A percentile compares a stretch with the other conserved stretches of the same genome.
These are phyloP conservation scores for Stenichneumon culpator DNA, from an alignment of 2,888 invertebrate species.

Conservation along the genomic window DNA sequence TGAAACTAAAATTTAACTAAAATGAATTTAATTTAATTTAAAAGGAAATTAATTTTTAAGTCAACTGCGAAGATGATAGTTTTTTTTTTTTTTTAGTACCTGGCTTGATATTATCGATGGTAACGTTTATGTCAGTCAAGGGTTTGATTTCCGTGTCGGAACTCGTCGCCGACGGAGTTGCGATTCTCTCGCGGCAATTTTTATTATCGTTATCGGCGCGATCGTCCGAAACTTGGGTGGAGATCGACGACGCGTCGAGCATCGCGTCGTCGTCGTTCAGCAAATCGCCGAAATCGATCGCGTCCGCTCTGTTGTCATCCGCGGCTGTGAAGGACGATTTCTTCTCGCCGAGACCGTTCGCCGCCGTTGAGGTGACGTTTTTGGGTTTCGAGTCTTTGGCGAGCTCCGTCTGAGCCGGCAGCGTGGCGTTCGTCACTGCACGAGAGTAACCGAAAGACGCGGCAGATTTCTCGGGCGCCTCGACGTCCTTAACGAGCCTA, in stretches of 20 bases:
- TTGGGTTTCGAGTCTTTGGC: slow-evolving; percentile 6
- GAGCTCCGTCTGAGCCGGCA: neutral
- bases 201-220: slow-evolving; percentile 13
- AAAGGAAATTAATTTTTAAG: too few species aligned
- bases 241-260: slow-evolving; percentile 53
- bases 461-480: neutral
- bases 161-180: slow-evolving; percentile 44
- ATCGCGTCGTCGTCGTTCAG: slow-evolving; percentile 65
- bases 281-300: slow-evolving; percentile 54
- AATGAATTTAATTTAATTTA: too few species aligned
- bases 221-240: slow-evolving; percentile 31
- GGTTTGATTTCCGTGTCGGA: slow-evolving; percentile 85
- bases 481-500: slow-evolving; percentile 22
- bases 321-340: slow-evolving; percentile 6
- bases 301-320: slow-evolving; percentile 40
- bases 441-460: neutral
- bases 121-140: slow-evolving; percentile 90
- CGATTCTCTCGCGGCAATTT: slow-evolving; percentile 26
- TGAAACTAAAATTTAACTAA: too few species aligned
- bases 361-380: neutral
- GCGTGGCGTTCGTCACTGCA: neutral
- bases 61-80: neutral
- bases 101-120: slow-evolving; percentile 92
- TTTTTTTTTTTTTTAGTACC: slow-evolving; percentile 85
- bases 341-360: slow-evolving; percentile 42